Evolutionary conservation across 2,797 vertebrate species (phyloP).

Genomic region (Oreonectes daqikongensis): DNA sequence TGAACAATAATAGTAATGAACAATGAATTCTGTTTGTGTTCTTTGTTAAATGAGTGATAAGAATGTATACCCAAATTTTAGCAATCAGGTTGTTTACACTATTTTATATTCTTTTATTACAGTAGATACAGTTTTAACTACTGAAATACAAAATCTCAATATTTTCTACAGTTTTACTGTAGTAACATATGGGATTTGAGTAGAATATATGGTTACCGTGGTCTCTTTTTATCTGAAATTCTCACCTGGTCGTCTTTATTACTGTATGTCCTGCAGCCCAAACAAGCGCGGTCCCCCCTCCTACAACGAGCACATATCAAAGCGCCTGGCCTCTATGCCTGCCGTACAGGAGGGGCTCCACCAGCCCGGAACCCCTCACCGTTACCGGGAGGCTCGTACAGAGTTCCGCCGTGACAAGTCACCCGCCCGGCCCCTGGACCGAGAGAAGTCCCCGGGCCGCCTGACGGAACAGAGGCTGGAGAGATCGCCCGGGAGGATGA

Average conservation of each 20-base stretch:
- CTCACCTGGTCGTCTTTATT: slow-evolving; percentile 46
- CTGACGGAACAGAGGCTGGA: slow-evolving; percentile 88
- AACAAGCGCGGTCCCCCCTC: slow-evolving; percentile 97
- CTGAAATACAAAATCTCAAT: too few species aligned
- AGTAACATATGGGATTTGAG: not conserved
- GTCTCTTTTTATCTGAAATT: slow-evolving; percentile 43
- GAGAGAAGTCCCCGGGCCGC: slow-evolving; percentile 92
- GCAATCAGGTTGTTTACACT: too few species aligned
- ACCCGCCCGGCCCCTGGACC: slow-evolving; percentile 87
- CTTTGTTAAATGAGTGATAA: too few species aligned
- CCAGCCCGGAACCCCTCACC: slow-evolving; percentile 93
- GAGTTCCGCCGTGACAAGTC: slow-evolving; percentile 95
- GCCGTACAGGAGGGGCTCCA: slow-evolving; percentile 81
- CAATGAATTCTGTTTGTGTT: too few species aligned
- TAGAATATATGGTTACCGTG: not conserved
- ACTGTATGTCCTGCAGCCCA: slow-evolving; percentile 82
- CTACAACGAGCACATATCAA: slow-evolving; percentile 99
- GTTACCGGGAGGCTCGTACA: slow-evolving; percentile 92
- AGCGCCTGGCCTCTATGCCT: slow-evolving; percentile 91
- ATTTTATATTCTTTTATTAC: too few species aligned
- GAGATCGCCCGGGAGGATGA: slow-evolving; percentile 86
- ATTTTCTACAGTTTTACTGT: not conserved
- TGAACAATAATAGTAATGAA: too few species aligned
- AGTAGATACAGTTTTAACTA: too few species aligned
- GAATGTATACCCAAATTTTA: too few species aligned